These are phyloP conservation scores for Thalassarche chlororhynchos DNA, from an alignment of 2,113 vertebrate genomes.

Conservation along the genomic window DNA sequence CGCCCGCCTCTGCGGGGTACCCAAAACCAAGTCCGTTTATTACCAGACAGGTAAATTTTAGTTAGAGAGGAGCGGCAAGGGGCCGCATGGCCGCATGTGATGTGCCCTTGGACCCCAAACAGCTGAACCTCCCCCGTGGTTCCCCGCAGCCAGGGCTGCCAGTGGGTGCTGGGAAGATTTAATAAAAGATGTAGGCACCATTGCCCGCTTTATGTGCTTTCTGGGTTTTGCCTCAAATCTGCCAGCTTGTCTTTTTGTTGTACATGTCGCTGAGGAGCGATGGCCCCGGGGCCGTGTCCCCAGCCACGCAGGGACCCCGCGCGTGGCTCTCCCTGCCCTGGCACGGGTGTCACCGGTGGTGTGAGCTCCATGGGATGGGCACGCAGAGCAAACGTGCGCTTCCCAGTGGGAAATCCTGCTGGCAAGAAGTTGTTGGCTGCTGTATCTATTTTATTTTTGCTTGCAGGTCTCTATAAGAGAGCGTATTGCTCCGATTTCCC, in stretches of 20 bases:
- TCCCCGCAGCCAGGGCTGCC: not conserved
- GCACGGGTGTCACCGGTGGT: not conserved
- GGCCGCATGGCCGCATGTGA: accelerated
- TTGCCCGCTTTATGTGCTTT: not conserved
- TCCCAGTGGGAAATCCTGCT: not conserved
- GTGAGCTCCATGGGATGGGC: not conserved
- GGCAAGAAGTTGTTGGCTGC: not conserved
- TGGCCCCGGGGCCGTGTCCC: accelerated
- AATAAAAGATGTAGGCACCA: not conserved
- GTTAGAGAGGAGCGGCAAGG: not conserved
- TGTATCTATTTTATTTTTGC: not conserved
- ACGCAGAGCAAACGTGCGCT: accelerated
- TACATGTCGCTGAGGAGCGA: accelerated
- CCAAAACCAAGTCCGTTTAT: not conserved
- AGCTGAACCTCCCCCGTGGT: not conserved
- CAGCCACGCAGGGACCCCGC: accelerated
- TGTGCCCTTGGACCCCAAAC: not conserved
- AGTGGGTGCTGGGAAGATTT: not conserved
- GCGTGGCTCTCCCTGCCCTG: not conserved
- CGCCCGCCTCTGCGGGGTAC: not conserved
- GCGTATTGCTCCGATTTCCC: accelerated
- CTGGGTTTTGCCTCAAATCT: not conserved
- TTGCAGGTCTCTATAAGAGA: not conserved
- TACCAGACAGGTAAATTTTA: not conserved
- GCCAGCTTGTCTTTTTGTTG: accelerated